A percentile compares a stretch with the other conserved stretches of the same genome.
Evolutionary conservation across 1,140 invertebrate genomes (phyloP).

Genomic region (Lamellibrachia luymesi): DNA sequence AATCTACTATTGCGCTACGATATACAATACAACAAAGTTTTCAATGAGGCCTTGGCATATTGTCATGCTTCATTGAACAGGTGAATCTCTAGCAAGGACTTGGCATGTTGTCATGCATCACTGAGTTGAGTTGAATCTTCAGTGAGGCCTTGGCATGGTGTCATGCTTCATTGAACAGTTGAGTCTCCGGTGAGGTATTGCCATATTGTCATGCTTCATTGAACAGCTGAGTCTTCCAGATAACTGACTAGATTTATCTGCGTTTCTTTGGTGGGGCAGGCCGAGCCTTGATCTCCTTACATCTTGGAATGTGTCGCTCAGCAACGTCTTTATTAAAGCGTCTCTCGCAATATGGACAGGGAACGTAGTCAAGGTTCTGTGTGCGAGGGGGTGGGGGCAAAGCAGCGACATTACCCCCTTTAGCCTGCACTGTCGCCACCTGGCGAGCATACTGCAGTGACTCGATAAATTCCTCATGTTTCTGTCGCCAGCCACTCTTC

Average conservation of each 20-base stretch:
- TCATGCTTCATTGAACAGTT: neutral
- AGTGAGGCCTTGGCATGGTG: too few relatives aligned
- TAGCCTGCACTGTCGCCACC: constrained; percentile 78
- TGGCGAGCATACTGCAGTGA: constrained; percentile 84
- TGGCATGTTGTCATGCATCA: neutral
- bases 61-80: neutral
- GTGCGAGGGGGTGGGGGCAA: constrained; percentile 82
- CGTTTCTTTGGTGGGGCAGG: constrained; percentile 27
- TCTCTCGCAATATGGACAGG: constrained; percentile 78
- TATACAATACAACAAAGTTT: too few relatives aligned
- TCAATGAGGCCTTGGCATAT: neutral
- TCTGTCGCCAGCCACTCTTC: constrained; percentile 82
- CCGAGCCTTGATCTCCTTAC: constrained; percentile 77
- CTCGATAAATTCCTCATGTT: constrained; percentile 89
- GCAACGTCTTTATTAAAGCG: constrained; percentile 82
- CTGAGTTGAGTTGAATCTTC: neutral
- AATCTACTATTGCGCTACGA: too few relatives aligned
- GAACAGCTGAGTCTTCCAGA: neutral
- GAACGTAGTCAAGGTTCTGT: constrained; percentile 62
- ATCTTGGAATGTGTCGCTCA: constrained; percentile 88
- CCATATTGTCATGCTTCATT: neutral
- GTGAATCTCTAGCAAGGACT: neutral
- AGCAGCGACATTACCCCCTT: constrained; percentile 81
- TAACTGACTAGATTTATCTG: neutral
- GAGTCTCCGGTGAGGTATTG: neutral